phyloP scores from a whole-genome alignment of 2,888 invertebrate species.

The Cinara cedri region DNA sequence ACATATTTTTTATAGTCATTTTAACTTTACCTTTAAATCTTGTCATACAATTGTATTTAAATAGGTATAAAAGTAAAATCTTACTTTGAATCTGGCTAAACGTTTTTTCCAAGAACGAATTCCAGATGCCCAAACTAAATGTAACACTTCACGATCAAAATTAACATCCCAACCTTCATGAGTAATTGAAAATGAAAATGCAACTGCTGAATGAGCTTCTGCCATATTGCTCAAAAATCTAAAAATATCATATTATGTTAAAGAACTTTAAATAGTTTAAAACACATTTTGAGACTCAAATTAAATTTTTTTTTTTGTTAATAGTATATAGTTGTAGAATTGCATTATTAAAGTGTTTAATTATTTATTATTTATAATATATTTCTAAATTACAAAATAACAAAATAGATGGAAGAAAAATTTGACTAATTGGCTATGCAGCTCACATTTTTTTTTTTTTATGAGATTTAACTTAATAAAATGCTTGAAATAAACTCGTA shows the following conservation, averaged over 20 bases:
- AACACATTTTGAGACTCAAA: too few species aligned
- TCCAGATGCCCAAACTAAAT: slow-evolving; percentile 94
- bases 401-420: too few species aligned
- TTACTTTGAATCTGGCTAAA: slow-evolving; percentile 85
- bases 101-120: slow-evolving; percentile 95
- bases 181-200: slow-evolving; percentile 95
- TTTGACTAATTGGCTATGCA: too few species aligned
- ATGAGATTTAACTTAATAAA: neutral
- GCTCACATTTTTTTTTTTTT: too few species aligned
- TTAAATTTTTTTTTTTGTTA: too few species aligned
- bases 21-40: neutral
- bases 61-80: neutral
- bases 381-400: too few species aligned
- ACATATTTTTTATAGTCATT: slow-evolving; percentile 8
- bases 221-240: slow-evolving; percentile 72
- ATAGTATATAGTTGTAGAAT: too few species aligned
- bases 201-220: slow-evolving; percentile 97
- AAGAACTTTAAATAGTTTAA: neutral
- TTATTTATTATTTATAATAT: too few species aligned
- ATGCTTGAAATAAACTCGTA: neutral
- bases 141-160: slow-evolving; percentile 94
- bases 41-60: neutral
- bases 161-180: slow-evolving; percentile 98
- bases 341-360: too few species aligned
- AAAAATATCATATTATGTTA: neutral